Percentiles rank a stretch among this genome's conserved stretches.
Evolutionary conservation across 2,888 invertebrate species (phyloP).

Genomic region (Cancer borealis): DNA sequence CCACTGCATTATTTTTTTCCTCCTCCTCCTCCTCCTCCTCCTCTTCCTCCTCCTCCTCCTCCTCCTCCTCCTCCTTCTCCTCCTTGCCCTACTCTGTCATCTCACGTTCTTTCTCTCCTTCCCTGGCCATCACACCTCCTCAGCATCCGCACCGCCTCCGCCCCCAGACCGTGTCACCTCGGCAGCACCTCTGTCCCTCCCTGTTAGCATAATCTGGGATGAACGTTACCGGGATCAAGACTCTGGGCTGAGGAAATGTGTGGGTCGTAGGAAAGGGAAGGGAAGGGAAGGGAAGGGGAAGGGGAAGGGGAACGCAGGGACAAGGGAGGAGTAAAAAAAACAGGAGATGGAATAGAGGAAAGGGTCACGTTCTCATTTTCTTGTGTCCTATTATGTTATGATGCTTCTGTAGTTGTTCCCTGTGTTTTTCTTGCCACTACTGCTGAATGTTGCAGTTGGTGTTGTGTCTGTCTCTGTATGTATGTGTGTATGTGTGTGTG

Average conservation of each 20-base stretch:
- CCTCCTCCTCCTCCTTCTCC: background rate
- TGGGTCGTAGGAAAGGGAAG: background rate
- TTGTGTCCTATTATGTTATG: background rate
- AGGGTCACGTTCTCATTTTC: background rate
- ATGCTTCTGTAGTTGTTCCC: background rate
- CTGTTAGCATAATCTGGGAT: constrained; percentile 41
- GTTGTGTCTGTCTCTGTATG: background rate
- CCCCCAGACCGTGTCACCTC: background rate
- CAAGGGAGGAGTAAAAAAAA: background rate
- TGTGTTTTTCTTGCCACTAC: background rate
- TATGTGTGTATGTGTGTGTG: background rate
- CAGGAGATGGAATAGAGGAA: background rate
- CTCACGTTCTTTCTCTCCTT: constrained; percentile 4
- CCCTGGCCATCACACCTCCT: constrained; percentile 22
- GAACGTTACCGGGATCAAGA: constrained; percentile 35
- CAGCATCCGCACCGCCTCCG: background rate
- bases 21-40: background rate
- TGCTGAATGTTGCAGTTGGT: background rate
- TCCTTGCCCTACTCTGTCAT: background rate
- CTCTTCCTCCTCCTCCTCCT: background rate
- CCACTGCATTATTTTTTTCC: background rate
- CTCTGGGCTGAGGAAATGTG: constrained; percentile 23
- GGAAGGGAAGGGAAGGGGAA: background rate
- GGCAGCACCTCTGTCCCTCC: constrained; percentile 23
- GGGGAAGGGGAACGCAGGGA: background rate